Evolutionary conservation across 2,888 invertebrate species (phyloP), one percentile per base, ranked within the genome.

Genomic region (Drepanosiphum platanoidis): DNA sequence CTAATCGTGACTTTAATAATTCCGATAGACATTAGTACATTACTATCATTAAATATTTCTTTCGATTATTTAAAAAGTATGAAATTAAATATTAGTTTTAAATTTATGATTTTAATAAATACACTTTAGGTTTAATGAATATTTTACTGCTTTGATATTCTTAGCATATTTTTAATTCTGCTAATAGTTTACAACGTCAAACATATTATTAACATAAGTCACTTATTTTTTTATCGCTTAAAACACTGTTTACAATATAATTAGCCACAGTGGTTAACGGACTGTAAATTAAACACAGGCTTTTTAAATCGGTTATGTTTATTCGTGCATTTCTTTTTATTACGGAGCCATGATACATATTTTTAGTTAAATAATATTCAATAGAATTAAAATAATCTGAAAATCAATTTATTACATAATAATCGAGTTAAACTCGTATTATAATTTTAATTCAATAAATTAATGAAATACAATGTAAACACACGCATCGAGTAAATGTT

Each of bases 1-100:
- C n/a, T n/a, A n/a, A n/a, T n/a, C n/a, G n/a, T n/a, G n/a, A n/a
- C 34, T 80, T 70, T 66, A 46, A 79, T 79, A 68, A 80, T 70
- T 80, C 15, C 66, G 18, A 64, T 52, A 80, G n/a, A 34, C 15
- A 52, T 68, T 46, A 8, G 4, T 80, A 18, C 32, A 39, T 39
- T 22, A 4, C 52, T n/a, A n/a, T n/a, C n/a, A n/a, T n/a, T 11
- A n/a, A n/a, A n/a, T 80, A 42, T 46, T 32, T 66, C 32, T 1
- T 13, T 18, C 9, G 30, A 42, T 66, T 32, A 42, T 78, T 78
- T 42, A 66, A 78, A 78, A 78, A n/a, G n/a, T n/a, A n/a, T n/a
- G n/a, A n/a, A n/a, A 79, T 42, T 42, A n/a, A 79, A 68, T 32
- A 46, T 66, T n/a, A 66, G n/a, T 0, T 2, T 58, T 58, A 42